Base-by-base conservation (phyloP, 2,888 invertebrate genomes). In the Cinara cedri region DNA sequence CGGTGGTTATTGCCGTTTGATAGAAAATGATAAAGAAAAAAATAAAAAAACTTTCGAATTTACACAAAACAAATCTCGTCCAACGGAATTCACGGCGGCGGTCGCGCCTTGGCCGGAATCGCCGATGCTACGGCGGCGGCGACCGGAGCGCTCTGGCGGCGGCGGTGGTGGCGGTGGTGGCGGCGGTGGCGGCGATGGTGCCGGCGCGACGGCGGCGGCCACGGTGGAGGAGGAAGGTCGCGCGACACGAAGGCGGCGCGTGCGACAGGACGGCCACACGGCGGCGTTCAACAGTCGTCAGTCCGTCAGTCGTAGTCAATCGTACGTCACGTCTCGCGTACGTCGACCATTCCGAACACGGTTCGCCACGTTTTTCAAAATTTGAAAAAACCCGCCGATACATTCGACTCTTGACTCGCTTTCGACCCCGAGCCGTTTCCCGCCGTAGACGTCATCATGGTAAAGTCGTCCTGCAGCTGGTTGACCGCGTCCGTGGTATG, bases 201-300 rank as follows among this genome's bases (percentile, higher is more conserved):
- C 14, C 10, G 16, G 14, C 0, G 54, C n/a, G 14, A 14, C 3
- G 34, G 68, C 0, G 78, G 62, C 19, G 57, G 72, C 72, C 24
- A 70, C 49, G 80, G 82, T 66, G 82, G 66, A 81, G 82, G 82
- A 81, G 72, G 82, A 81, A 44, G 82, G 78, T 80, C 72, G 78
- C 49, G 66, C 76, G 57, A 21, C 11, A 55, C 62, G 46, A 65
- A 51, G 57, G 16, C 54, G 34, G 24, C 55, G 57, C 19, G 55
- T 9, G 57, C 24, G 60, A 57, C n/a, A 51, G 57, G 51, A 57
- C 60, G 49, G 54, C 6, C 51, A 26, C 66, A 55, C 51, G 51
- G 51, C 54, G 51, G 71, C 80, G 80, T 80, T 65, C 71, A 71
- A 72, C 72, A 63, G 80, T 62, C 71, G 65, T 16, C 63, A 46